Evolutionary conservation across 2,888 invertebrate species (phyloP).

Genomic region (Thymelicus lineola): DNA sequence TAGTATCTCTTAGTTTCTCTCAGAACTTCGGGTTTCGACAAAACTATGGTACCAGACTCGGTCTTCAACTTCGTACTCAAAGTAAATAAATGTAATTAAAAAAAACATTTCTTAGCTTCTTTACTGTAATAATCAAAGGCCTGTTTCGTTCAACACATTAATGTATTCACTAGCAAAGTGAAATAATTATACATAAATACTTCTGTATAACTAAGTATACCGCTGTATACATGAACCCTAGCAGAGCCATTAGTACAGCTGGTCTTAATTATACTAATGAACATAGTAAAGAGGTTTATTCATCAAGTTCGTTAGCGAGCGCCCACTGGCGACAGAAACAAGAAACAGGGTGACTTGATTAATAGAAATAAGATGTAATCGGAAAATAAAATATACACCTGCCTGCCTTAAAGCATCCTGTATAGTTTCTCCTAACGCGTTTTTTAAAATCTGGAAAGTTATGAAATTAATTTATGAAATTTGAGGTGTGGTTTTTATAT

Average conservation of each 20-base stretch:
- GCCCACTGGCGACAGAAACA: slow-evolving; percentile 24
- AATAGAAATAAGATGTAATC: slow-evolving; percentile 18
- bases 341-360: slow-evolving; percentile 2
- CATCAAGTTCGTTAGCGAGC: slow-evolving; percentile 31
- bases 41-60: too few relatives aligned
- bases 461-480: too few relatives aligned
- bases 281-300: slow-evolving; percentile 31
- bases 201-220: background rate
- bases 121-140: background rate
- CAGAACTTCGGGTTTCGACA: too few relatives aligned
- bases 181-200: background rate
- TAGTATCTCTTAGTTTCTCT: too few relatives aligned
- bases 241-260: slow-evolving; percentile 22
- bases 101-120: background rate
- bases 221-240: background rate
- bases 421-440: background rate
- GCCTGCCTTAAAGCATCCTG: background rate
- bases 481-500: too few relatives aligned
- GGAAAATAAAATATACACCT: slow-evolving; percentile 7
- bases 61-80: too few relatives aligned
- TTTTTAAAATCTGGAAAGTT: background rate
- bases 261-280: slow-evolving; percentile 35
- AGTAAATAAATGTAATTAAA: too few relatives aligned
- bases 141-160: background rate
- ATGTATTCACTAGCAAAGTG: background rate